These are phyloP conservation scores for Aradophagus sp. DNA, from an alignment of 1,140 invertebrate species.

Conservation along the genomic window DNA sequence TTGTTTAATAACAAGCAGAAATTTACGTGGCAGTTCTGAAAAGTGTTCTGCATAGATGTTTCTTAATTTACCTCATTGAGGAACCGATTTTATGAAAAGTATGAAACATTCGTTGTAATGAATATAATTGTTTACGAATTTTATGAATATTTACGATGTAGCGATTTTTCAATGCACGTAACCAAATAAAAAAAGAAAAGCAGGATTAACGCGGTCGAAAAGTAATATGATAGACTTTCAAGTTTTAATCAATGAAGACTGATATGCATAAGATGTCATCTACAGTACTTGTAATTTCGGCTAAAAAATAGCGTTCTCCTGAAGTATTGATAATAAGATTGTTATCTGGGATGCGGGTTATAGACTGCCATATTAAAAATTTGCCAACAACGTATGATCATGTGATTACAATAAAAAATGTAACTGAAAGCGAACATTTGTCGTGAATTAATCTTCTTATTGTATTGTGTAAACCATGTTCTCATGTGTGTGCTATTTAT, in stretches of 20 bases:
- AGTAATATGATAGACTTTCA: no score
- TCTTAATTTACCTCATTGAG: no score
- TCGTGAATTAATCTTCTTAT: slow-evolving; percentile 53
- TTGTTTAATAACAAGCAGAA: no score
- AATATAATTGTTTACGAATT: no score
- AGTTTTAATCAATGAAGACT: slow-evolving; percentile 45
- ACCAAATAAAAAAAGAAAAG: no score
- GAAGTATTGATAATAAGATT: slow-evolving; percentile 42
- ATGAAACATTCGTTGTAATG: no score
- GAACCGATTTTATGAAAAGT: no score
- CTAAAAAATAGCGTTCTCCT: slow-evolving; percentile 2
- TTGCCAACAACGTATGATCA: slow-evolving; percentile 34
- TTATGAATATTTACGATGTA: no score
- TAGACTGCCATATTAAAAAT: slow-evolving; percentile 21
- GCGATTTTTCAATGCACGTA: no score
- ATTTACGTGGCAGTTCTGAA: no score
- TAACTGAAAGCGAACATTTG: slow-evolving; percentile 32
- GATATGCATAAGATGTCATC: slow-evolving; percentile 49
- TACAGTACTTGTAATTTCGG: slow-evolving; percentile 34
- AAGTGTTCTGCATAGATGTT: no score
- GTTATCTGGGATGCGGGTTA: slow-evolving; percentile 33
- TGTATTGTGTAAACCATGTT: slow-evolving; percentile 58
- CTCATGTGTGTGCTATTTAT: slow-evolving; percentile 71
- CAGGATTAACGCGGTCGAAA: no score
- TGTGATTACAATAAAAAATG: slow-evolving; percentile 35